Conservation (phyloP, 2,888 invertebrate species). For the Philereme vetulata region DNA sequence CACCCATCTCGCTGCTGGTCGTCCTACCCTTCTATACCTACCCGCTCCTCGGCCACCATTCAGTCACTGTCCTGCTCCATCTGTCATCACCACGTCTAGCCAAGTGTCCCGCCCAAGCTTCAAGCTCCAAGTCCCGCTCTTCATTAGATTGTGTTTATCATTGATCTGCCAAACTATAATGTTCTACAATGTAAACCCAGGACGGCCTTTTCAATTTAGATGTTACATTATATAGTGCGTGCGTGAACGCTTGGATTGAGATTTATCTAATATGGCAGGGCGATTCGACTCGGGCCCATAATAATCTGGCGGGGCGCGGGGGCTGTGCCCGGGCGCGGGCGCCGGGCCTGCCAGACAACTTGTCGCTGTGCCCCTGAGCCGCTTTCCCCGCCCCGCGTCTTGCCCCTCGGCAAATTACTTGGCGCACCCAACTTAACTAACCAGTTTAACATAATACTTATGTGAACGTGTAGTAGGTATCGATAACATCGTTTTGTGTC, state of each 20-base stretch:
- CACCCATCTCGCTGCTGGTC: too few species aligned
- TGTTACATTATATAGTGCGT: too few species aligned
- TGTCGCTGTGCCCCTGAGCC: constrained; percentile 71
- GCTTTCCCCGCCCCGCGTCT: constrained; percentile 44
- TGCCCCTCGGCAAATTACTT: constrained; percentile 56
- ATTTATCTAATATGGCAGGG: neutral
- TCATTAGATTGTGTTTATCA: too few species aligned
- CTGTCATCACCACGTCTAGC: too few species aligned
- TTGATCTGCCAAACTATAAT: too few species aligned
- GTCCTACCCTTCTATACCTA: too few species aligned
- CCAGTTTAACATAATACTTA: constrained; percentile 54
- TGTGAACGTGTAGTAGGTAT: constrained; percentile 43
- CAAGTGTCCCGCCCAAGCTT: too few species aligned
- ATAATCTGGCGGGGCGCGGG: constrained; percentile 48
- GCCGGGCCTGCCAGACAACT: constrained; percentile 77
- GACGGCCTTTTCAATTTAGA: too few species aligned
- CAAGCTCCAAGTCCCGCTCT: too few species aligned
- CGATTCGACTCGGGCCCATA: constrained; percentile 53
- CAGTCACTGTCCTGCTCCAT: too few species aligned
- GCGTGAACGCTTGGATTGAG: neutral
- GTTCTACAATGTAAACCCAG: too few species aligned
- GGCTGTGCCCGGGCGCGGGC: constrained; percentile 42
- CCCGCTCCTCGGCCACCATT: too few species aligned
- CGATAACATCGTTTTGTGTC: constrained; percentile 42
- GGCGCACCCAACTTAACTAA: constrained; percentile 63